A percentile compares a stretch with the other conserved stretches of the same genome.
These are phyloP conservation scores for Lucilia cuprina DNA, from an alignment of 1,140 invertebrate species.

Conservation along the genomic window DNA sequence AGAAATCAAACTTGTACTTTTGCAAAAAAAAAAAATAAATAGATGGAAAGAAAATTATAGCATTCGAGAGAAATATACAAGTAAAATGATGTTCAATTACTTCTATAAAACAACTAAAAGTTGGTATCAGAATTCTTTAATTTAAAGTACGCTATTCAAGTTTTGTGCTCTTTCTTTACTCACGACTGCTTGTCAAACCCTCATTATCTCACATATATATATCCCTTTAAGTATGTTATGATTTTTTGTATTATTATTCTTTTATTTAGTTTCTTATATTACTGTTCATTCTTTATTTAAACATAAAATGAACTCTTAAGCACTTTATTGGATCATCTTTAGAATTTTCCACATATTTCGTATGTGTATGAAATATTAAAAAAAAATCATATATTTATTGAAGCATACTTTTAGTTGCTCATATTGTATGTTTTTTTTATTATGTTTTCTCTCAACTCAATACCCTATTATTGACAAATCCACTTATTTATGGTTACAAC, in stretches of 20 bases:
- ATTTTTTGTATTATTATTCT: neutral
- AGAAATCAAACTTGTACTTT: neutral
- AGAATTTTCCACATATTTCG: neutral
- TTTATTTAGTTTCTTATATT: neutral
- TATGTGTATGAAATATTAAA: neutral
- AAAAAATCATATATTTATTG: neutral
- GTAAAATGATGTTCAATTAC: too few species aligned
- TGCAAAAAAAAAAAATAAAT: too few species aligned
- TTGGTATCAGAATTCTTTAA: too few species aligned
- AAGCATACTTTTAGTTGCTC: slow-evolving; percentile 13
- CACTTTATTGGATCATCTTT: slow-evolving; percentile 3
- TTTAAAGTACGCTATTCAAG: too few species aligned
- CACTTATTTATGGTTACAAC: slow-evolving; percentile 25
- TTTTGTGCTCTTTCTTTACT: too few species aligned
- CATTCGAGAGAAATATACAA: too few species aligned
- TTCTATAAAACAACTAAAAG: too few species aligned
- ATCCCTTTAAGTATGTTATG: slow-evolving; percentile 11
- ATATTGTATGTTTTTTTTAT: neutral
- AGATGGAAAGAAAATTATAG: neutral
- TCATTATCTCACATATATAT: neutral
- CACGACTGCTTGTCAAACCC: too few species aligned
- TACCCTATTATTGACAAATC: slow-evolving; percentile 16
- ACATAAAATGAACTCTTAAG: slow-evolving; percentile 19
- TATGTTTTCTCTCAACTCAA: slow-evolving; percentile 5
- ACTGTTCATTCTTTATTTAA: slow-evolving; percentile 7